Conservation (phyloP, 2,797 vertebrate species). For the Lerista edwardsae region DNA sequence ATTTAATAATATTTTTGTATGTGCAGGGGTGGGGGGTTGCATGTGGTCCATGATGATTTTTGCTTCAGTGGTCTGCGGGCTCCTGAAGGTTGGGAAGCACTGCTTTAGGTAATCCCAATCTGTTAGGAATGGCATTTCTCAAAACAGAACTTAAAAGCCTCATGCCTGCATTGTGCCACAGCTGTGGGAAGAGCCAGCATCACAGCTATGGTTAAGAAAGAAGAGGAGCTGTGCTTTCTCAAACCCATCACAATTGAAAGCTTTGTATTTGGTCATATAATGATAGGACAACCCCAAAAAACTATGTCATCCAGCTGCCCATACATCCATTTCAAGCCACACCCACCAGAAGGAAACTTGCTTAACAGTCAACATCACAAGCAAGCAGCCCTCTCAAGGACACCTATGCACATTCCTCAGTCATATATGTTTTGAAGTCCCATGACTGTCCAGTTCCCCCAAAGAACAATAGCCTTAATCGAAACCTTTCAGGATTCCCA, state of each 20-base stretch:
- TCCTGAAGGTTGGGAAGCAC: too few species aligned
- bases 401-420: too few species aligned
- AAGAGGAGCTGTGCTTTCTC: neutral
- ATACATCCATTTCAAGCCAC: neutral
- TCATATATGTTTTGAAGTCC: too few species aligned
- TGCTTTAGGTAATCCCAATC: neutral
- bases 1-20: too few species aligned
- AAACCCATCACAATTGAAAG: neutral
- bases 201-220: neutral
- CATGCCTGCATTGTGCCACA: neutral
- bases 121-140: neutral
- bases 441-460: too few species aligned
- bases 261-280: neutral
- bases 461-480: too few species aligned
- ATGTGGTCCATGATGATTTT: too few species aligned
- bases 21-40: too few species aligned
- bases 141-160: neutral
- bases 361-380: neutral
- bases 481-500: too few species aligned
- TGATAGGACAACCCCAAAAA: constrained; percentile 11
- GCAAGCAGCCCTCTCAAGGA: too few species aligned
- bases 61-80: too few species aligned
- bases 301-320: neutral
- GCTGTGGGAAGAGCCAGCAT: neutral
- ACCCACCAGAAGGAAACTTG: neutral